Evolutionary conservation across 2,797 vertebrate species (phyloP).

Genomic region (Pachyuromys duprasi): DNA sequence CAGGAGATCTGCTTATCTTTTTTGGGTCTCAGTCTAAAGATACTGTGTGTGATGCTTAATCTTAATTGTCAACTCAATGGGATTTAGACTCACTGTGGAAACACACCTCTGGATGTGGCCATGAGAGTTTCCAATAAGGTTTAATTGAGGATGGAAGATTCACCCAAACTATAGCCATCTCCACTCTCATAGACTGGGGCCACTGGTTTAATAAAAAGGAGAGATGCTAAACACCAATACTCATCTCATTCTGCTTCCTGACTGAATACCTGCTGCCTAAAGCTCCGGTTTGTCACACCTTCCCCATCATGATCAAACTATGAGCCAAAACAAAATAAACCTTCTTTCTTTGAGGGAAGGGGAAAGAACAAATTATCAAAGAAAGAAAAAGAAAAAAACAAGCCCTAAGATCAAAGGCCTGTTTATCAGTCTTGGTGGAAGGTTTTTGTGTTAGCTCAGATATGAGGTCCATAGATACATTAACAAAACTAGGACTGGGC

Average conservation of each 20-base stretch:
- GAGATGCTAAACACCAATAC: neutral
- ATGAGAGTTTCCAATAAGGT: neutral
- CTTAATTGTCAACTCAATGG: neutral
- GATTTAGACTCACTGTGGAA: neutral
- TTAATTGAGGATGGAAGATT: neutral
- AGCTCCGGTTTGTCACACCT: neutral
- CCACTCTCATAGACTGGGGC: too few species aligned
- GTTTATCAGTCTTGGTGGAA: neutral
- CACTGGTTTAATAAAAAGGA: neutral
- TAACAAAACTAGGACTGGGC: neutral
- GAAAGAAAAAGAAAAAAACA: neutral
- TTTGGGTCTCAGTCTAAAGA: neutral
- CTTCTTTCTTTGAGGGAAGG: neutral
- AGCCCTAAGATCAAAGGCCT: neutral
- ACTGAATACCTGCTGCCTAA: neutral
- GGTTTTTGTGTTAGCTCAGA: neutral
- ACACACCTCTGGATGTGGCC: too few species aligned
- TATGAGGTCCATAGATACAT: neutral
- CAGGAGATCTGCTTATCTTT: neutral
- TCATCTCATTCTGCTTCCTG: neutral
- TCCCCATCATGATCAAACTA: neutral
- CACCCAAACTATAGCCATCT: too few species aligned
- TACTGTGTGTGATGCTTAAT: neutral
- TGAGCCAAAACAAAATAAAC: neutral
- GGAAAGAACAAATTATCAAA: conserved; percentile 36